phyloP scores from a whole-genome alignment of 2,888 invertebrate species.

The Andrena hattorfiana region DNA sequence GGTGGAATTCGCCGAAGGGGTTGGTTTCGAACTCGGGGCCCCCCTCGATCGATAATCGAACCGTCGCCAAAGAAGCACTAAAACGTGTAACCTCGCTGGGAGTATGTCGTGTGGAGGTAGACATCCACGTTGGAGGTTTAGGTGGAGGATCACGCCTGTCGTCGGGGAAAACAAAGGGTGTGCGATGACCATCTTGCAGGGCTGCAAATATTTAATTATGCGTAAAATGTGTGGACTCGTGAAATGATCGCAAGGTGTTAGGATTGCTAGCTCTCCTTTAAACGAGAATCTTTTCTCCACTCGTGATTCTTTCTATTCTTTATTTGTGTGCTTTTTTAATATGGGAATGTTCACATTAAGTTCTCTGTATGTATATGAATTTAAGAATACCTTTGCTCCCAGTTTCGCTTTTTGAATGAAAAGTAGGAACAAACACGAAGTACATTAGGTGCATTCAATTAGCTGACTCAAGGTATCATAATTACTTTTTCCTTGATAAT shows the following conservation, averaged over 20 bases:
- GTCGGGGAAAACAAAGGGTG: constrained; percentile 30
- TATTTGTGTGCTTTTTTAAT: no score
- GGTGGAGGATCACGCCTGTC: constrained; percentile 18
- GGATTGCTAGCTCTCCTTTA: constrained; percentile 53
- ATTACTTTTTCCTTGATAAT: no score
- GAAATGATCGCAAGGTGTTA: constrained; percentile 39
- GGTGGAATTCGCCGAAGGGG: constrained; percentile 16
- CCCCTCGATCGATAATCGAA: constrained; percentile 58
- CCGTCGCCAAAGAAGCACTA: constrained; percentile 44
- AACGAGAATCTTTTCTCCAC: no score
- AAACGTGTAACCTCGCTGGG: constrained; percentile 58
- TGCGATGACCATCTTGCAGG: constrained; percentile 37
- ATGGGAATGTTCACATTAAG: no score
- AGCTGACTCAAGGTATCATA: no score
- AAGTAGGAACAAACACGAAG: no score
- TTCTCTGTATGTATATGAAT: no score
- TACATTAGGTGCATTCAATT: no score
- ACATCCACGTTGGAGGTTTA: neutral
- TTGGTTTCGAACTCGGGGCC: constrained; percentile 26
- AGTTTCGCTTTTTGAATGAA: no score
- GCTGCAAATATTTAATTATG: constrained; percentile 71
- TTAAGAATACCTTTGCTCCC: no score
- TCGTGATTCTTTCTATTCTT: no score
- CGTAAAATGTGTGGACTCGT: constrained; percentile 59
- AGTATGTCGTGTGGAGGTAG: constrained; percentile 12